phyloP scores from a whole-genome alignment of 2,797 vertebrate genomes.

The Myotis planiceps region DNA sequence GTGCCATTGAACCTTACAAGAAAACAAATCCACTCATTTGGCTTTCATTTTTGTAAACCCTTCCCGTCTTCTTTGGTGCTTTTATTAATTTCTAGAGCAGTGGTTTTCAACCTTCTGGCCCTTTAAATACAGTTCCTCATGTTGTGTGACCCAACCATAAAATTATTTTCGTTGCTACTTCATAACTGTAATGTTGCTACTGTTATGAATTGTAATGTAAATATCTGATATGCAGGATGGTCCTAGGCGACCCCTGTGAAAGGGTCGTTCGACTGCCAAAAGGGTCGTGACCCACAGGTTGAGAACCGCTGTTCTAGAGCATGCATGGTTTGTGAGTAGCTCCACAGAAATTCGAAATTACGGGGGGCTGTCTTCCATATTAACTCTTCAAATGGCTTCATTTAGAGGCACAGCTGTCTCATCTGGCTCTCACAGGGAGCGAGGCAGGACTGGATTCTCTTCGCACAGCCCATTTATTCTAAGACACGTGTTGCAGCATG shows the following conservation, averaged over 20 bases:
- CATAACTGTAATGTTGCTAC: too few relatives aligned
- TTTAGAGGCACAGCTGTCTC: constrained; percentile 71
- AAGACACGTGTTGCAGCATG: constrained; percentile 47
- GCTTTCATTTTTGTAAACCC: constrained; percentile 52
- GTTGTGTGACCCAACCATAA: too few relatives aligned
- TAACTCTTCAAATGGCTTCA: constrained; percentile 71
- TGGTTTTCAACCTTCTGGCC: too few relatives aligned
- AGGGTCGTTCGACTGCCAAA: too few relatives aligned
- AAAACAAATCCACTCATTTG: constrained; percentile 60
- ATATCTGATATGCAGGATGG: too few relatives aligned
- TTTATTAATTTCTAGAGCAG: constrained; percentile 72
- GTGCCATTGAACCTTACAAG: background rate
- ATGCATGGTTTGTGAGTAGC: constrained; percentile 20
- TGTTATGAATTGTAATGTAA: too few relatives aligned
- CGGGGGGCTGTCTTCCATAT: constrained; percentile 44
- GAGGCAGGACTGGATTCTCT: constrained; percentile 39
- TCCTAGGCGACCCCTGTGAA: too few relatives aligned
- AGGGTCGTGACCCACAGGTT: too few relatives aligned
- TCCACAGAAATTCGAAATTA: constrained; percentile 46
- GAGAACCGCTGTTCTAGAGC: constrained; percentile 33
- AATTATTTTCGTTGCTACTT: too few relatives aligned
- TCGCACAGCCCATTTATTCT: constrained; percentile 66
- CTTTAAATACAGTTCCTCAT: too few relatives aligned
- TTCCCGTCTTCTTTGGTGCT: constrained; percentile 43
- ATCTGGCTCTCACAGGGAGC: constrained; percentile 38